Conservation (phyloP, 2,113 vertebrate genomes). For the Percopsis transmontana region DNA sequence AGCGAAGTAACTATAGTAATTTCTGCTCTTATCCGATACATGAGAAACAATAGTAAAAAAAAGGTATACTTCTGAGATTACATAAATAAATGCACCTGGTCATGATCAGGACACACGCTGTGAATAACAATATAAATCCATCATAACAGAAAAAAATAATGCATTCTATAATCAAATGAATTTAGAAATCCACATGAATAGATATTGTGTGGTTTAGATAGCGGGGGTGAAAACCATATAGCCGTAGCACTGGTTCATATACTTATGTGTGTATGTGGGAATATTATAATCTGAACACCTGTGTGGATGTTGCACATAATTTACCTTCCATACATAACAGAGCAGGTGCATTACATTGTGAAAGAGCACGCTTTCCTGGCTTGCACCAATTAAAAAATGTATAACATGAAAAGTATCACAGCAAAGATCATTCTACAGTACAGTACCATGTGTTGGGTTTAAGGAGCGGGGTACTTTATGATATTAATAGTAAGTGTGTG, state of each 20-base stretch:
- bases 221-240: background rate
- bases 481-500: conserved; percentile 58
- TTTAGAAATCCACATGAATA: background rate
- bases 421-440: too few species aligned
- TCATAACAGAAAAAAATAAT: background rate
- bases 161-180: background rate
- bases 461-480: too few species aligned
- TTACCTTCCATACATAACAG: background rate
- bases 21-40: background rate
- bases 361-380: conserved; percentile 6
- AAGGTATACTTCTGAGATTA: background rate
- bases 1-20: background rate
- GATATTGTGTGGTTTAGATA: background rate
- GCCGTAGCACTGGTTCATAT: background rate
- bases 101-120: background rate
- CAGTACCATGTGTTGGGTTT: too few species aligned
- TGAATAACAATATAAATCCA: background rate
- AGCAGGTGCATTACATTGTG: background rate
- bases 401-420: too few species aligned
- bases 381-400: background rate
- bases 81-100: background rate
- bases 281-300: background rate
- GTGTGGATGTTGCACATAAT: too few species aligned
- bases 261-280: background rate
- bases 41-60: background rate